Evolutionary conservation across 1,140 invertebrate species (phyloP).

Genomic region (Drosophila oshimai): DNA sequence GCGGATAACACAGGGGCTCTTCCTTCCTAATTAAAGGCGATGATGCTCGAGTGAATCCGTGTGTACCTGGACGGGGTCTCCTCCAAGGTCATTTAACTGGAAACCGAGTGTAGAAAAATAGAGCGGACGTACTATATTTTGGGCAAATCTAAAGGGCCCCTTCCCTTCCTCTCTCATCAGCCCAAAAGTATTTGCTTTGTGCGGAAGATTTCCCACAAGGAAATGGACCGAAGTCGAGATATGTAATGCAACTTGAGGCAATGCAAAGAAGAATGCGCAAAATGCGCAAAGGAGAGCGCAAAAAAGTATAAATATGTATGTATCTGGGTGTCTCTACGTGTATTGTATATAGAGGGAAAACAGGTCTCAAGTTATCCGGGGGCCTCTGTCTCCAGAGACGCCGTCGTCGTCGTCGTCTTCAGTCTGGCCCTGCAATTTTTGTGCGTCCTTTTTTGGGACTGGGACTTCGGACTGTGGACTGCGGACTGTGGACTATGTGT

Average conservation of each 20-base stretch:
- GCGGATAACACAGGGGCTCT: conserved; percentile 18
- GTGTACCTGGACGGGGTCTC: conserved; percentile 46
- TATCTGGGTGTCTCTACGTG: conserved; percentile 15
- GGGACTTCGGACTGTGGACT: not conserved
- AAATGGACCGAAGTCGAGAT: conserved; percentile 43
- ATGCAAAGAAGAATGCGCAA: conserved; percentile 44
- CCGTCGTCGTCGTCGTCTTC: conserved; percentile 7
- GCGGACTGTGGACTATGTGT: not conserved
- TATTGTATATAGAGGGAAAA: conserved; percentile 50
- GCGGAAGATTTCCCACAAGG: conserved; percentile 62
- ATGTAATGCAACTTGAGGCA: conserved; percentile 35
- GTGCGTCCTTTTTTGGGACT: conserved; percentile 66
- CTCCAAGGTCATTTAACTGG: conserved; percentile 74
- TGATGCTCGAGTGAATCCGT: conserved; percentile 53
- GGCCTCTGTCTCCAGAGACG: conserved; percentile 28
- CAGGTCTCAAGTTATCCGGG: conserved; percentile 60
- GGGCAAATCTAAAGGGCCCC: conserved; percentile 14
- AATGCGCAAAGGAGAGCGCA: conserved; percentile 38
- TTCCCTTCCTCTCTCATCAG: no score
- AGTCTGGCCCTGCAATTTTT: conserved; percentile 49
- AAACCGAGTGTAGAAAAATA: conserved; percentile 28
- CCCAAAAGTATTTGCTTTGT: conserved; percentile 26
- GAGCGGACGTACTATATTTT: conserved; percentile 30
- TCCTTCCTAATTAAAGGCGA: conserved; percentile 52
- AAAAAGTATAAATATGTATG: conserved; percentile 11